Evolutionary conservation across 1,140 invertebrate genomes (phyloP).

Genomic region (Drosophila jambulina): DNA sequence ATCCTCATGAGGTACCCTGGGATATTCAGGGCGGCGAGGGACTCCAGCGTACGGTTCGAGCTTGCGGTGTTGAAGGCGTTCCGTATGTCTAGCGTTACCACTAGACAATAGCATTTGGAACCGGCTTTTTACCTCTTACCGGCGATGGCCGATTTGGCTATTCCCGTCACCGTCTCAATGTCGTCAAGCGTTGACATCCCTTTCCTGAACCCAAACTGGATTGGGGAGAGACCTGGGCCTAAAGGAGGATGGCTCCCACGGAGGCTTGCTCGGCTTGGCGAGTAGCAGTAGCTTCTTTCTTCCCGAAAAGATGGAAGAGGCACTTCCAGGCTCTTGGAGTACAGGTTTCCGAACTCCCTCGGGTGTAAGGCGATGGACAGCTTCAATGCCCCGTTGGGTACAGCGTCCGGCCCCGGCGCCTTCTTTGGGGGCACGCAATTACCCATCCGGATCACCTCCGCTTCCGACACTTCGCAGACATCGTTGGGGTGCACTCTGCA

Average conservation of each 20-base stretch:
- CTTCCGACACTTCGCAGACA: neutral
- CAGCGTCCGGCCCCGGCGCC: neutral
- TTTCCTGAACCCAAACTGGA: neutral
- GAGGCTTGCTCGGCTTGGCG: neutral
- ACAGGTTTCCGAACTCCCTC: neutral
- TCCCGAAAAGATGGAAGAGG: neutral
- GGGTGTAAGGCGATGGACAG: neutral
- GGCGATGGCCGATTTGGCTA: neutral
- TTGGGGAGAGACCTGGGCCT: neutral
- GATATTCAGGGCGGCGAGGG: neutral
- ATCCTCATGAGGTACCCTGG: neutral
- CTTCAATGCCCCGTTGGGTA: neutral
- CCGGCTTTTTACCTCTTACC: neutral
- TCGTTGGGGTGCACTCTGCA: too few relatives aligned
- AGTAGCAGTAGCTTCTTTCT: neutral
- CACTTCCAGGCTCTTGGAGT: neutral
- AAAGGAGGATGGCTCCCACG: too few relatives aligned
- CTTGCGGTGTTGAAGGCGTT: neutral
- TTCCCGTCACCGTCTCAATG: neutral
- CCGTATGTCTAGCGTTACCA: neutral
- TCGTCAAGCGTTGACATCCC: neutral
- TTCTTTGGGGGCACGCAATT: neutral
- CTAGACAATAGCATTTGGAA: too few relatives aligned
- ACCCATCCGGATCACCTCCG: neutral
- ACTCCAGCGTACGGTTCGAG: neutral